Evolutionary conservation across 2,113 vertebrate genomes (phyloP).

Genomic region (Ochotona princeps): DNA sequence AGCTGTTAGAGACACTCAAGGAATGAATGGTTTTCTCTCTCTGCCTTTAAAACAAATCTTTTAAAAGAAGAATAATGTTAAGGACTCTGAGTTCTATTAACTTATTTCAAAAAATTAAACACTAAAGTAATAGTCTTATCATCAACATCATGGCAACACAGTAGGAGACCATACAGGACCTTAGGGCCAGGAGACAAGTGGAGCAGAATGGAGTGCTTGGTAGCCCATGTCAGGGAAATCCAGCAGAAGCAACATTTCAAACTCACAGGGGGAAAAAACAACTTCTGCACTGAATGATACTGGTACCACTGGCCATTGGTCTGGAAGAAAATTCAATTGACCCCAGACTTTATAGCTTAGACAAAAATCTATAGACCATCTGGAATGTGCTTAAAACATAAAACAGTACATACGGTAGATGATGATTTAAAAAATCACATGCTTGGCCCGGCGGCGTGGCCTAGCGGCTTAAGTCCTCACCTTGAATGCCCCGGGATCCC

Average conservation of each 20-base stretch:
- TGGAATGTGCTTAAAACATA: conserved; percentile 56
- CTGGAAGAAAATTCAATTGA: conserved; percentile 39
- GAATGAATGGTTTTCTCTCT: too few species aligned
- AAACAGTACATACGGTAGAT: conserved; percentile 22
- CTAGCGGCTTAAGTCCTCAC: too few species aligned
- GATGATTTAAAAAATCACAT: not conserved
- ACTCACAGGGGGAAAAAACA: not conserved
- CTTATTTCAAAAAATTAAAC: not conserved
- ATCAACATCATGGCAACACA: too few species aligned
- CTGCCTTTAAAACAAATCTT: too few species aligned
- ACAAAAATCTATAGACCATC: not conserved
- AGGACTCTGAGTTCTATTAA: too few species aligned
- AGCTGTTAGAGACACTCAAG: too few species aligned
- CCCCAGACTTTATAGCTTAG: not conserved
- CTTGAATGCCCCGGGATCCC: too few species aligned
- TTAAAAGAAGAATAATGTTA: too few species aligned
- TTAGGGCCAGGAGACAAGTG: not conserved
- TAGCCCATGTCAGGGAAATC: not conserved
- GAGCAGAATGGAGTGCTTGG: not conserved
- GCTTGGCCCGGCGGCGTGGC: too few species aligned
- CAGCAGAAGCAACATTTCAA: not conserved
- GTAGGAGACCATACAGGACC: not conserved
- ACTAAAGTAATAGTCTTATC: not conserved
- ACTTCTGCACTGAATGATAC: not conserved
- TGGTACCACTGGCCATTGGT: not conserved